Conservation (phyloP, 1,140 invertebrate species). For the Solenopsis fugax region DNA sequence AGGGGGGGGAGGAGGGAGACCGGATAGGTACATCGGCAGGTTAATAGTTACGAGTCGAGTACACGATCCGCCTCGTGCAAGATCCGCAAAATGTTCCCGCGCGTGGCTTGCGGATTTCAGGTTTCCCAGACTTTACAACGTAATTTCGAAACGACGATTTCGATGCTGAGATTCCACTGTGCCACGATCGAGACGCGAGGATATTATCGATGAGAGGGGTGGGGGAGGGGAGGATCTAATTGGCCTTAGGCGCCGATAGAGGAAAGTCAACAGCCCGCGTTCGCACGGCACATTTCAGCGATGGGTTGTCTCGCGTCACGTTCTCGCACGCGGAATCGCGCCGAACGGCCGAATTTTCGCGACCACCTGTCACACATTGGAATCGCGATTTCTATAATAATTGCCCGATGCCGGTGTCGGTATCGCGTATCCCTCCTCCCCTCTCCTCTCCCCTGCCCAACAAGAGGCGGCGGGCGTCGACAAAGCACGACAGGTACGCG, state of each 20-base stretch:
- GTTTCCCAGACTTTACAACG: constrained; percentile 23
- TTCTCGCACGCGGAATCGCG: not conserved
- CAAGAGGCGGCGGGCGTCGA: constrained; percentile 3
- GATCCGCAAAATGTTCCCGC: constrained; percentile 10
- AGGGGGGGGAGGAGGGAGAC: not conserved
- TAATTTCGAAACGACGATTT: constrained; percentile 13
- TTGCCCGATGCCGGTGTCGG: not conserved
- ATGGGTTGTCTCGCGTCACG: not conserved
- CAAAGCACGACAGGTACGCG: not conserved
- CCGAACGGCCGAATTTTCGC: not conserved
- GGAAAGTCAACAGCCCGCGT: constrained; percentile 9
- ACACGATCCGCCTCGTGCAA: not conserved
- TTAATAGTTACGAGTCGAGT: constrained; percentile 34
- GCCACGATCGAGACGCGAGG: not conserved
- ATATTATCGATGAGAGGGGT: constrained; percentile 5
- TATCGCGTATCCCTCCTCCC: not conserved
- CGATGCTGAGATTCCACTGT: not conserved
- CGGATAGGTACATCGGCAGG: constrained; percentile 15
- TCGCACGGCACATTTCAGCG: constrained; percentile 25
- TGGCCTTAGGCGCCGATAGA: constrained; percentile 5
- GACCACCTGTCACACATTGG: not conserved
- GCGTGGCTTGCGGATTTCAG: not conserved
- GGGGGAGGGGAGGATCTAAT: constrained; percentile 22
- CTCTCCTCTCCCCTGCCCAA: not conserved
- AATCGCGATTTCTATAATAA: constrained; percentile 31